phyloP scores from a whole-genome alignment of 2,797 vertebrate species.

The Lacerta bilineata region DNA sequence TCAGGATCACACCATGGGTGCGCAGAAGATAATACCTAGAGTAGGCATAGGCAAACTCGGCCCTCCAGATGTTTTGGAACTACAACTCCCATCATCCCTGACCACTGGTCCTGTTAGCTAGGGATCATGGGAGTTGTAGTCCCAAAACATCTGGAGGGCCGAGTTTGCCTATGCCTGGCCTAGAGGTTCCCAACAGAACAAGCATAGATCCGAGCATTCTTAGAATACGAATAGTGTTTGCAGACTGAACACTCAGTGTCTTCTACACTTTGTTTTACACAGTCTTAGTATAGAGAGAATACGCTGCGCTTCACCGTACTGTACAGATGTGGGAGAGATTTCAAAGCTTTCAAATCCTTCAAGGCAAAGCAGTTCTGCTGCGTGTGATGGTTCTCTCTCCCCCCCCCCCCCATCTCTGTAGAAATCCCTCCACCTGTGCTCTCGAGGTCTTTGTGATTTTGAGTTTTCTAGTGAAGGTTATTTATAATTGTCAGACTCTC shows the following conservation, averaged over 20 bases:
- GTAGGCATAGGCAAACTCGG: no score
- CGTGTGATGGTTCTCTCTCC: conserved; percentile 55
- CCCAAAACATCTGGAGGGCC: no score
- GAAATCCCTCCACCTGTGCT: conserved; percentile 70
- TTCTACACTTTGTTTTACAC: not conserved
- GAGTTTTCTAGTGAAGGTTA: conserved; percentile 61
- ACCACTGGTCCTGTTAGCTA: no score
- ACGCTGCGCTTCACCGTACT: not conserved
- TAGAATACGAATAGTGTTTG: not conserved
- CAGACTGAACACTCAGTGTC: not conserved
- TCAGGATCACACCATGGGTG: not conserved
- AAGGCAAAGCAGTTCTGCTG: conserved; percentile 54
- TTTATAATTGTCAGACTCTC: conserved; percentile 72
- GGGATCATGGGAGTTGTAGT: no score
- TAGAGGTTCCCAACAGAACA: not conserved
- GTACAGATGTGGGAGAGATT: not conserved
- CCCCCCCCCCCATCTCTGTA: conserved; percentile 39
- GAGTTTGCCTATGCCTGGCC: no score
- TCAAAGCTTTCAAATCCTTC: conserved; percentile 56
- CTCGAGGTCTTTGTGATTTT: conserved; percentile 59
- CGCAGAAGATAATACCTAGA: not conserved
- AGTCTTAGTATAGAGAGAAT: not conserved
- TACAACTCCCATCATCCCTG: no score
- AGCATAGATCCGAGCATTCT: not conserved
- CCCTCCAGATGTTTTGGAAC: no score